Conservation (phyloP, 2,888 invertebrate genomes). For the Abrostola triplasia region DNA sequence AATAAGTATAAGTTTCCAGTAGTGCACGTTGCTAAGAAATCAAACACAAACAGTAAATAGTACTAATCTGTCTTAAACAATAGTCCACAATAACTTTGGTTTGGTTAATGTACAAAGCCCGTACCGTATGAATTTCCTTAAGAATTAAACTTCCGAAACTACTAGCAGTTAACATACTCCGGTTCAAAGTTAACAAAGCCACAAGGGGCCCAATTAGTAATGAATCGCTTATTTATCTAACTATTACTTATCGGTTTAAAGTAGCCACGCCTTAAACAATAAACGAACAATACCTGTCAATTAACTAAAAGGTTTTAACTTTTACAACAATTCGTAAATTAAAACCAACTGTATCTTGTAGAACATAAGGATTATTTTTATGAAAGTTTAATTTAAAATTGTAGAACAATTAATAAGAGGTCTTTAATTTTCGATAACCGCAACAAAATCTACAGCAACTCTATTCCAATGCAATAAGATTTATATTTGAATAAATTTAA, state of each 20-base stretch:
- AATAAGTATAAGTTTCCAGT: too few relatives aligned
- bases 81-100: too few relatives aligned
- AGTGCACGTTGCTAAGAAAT: too few relatives aligned
- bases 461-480: conserved; percentile 5
- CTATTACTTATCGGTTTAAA: conserved; percentile 50
- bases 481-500: conserved; percentile 5
- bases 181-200: not conserved
- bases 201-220: conserved; percentile 41
- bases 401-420: conserved; percentile 4
- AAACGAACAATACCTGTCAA: conserved; percentile 35
- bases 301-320: conserved; percentile 29
- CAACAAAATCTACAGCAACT: conserved; percentile 10
- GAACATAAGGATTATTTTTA: conserved; percentile 12
- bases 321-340: not conserved
- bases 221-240: conserved; percentile 45
- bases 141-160: not conserved
- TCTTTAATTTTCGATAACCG: conserved; percentile 9
- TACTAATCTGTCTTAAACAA: too few relatives aligned
- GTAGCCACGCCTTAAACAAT: conserved; percentile 57
- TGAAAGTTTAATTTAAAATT: not conserved
- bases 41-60: too few relatives aligned
- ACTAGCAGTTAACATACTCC: not conserved
- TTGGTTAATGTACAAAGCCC: too few relatives aligned
- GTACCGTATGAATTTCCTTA: too few relatives aligned
- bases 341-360: conserved; percentile 10